Evolutionary conservation across 2,888 invertebrate genomes (phyloP).

Genomic region (Phortica magna): DNA sequence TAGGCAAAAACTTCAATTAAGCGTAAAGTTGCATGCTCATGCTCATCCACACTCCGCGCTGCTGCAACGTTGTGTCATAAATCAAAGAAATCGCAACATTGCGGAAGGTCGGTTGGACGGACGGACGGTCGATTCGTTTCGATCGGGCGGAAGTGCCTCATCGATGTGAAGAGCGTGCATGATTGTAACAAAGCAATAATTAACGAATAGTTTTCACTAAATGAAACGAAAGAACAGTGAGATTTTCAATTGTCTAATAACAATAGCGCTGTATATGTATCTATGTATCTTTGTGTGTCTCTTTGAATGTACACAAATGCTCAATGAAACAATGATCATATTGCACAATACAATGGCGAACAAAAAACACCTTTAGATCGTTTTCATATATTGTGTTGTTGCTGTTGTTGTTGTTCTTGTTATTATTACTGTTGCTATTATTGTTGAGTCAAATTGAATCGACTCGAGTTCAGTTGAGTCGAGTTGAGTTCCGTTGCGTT

Average conservation of each 20-base stretch:
- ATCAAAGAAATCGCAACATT: conserved; percentile 10
- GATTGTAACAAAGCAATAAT: conserved; percentile 10
- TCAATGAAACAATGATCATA: background rate
- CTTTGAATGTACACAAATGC: too few species aligned
- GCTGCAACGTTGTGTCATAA: background rate
- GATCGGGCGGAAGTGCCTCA: conserved; percentile 12
- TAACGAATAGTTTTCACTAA: conserved; percentile 10
- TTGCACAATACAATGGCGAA: background rate
- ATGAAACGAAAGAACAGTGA: background rate
- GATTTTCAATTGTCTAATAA: background rate
- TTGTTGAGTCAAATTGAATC: background rate
- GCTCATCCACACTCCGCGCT: background rate
- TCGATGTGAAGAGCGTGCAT: conserved; percentile 5
- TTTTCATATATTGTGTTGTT: background rate
- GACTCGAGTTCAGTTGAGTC: background rate
- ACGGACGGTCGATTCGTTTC: too few species aligned
- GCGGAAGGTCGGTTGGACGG: background rate
- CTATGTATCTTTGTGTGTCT: background rate
- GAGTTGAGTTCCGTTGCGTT: background rate
- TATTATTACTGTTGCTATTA: too few species aligned
- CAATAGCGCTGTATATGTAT: background rate
- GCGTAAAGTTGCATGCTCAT: background rate
- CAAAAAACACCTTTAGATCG: background rate
- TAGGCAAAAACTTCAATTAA: too few species aligned
- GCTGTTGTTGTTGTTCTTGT: background rate